Evolutionary conservation across 2,797 vertebrate species (phyloP), one percentile per base, ranked within the genome.

Genomic region (Hirundo rustica): DNA sequence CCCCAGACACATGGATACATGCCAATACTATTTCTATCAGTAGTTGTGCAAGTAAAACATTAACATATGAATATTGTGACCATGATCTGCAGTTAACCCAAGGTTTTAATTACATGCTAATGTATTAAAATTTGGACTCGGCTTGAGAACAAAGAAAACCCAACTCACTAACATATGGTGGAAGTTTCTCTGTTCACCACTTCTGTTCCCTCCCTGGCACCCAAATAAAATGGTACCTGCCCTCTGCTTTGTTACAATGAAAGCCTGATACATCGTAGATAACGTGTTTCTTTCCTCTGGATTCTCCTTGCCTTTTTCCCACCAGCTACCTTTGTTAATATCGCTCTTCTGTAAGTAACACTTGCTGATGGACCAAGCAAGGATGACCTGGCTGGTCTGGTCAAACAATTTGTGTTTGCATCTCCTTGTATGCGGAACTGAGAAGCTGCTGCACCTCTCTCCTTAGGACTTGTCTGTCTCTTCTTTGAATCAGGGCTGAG

Each of bases 101-200:
- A 34, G 40, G 40, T 77, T 71, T 88, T 75, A 53, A 21, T 79
- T 71, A 7, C 44, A 55, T 71, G 25, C 15, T 65, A 34, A 42
- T 71, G 18, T 60, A 23, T 71, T 71, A 57, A 88, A 54, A 44
- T 76, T 66, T 79, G 58, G 86, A 54, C 50, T 85, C 13, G 13
- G 22, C 17, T 84, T 92, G 66, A 36, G 85, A 94, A 71, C 60
- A 64, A 75, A 60, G 25, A 47, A 67, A 89, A 6, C 1, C 8
- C 22, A 55, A 18, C 29, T 42, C 12, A 21, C 36, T 71, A 48
- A 55, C 12, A 5, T 51, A 20, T 0, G 0, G 15, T 22, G 23
- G 34, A 70, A 10, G 6, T 89, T 93, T 68, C 36, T 83, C 38
- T 58, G 34, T 47, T 80, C 57, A 20, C 32, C 51, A 6, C 23